phyloP scores from a whole-genome alignment of 2,113 vertebrate genomes.

The Zosterops hypoxanthus region DNA sequence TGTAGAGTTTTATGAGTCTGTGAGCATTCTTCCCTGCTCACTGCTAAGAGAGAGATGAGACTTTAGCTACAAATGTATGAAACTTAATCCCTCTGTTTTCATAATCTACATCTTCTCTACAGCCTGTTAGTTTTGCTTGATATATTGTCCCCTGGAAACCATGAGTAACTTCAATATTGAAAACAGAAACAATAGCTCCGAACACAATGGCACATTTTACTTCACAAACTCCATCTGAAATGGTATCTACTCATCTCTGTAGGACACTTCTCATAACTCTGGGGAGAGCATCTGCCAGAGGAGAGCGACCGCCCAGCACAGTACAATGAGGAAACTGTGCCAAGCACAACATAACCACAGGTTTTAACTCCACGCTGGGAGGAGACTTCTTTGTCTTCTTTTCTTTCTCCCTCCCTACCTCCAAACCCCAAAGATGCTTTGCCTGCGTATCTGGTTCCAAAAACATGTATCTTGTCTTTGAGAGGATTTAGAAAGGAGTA shows the following conservation, averaged over 20 bases:
- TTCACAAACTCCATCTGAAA: conserved; percentile 47
- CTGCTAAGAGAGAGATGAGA: neutral
- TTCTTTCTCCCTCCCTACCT: neutral
- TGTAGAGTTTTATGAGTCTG: neutral
- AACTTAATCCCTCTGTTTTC: conserved; percentile 60
- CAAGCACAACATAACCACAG: conserved; percentile 53
- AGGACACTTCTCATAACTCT: conserved; percentile 10
- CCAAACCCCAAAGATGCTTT: neutral
- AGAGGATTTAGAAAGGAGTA: conserved; percentile 1
- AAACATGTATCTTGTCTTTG: neutral
- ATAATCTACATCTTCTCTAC: conserved; percentile 49
- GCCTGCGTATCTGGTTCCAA: neutral
- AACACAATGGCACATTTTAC: conserved; percentile 52
- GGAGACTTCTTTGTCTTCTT: conserved; percentile 24
- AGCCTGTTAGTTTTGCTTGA: conserved; percentile 50
- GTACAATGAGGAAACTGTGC: conserved; percentile 19
- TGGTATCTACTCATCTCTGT: neutral
- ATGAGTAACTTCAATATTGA: conserved; percentile 46
- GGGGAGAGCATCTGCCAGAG: neutral
- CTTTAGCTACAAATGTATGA: conserved; percentile 5
- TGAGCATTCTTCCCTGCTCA: neutral
- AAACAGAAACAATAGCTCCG: conserved; percentile 52
- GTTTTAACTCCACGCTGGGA: neutral
- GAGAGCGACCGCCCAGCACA: neutral
- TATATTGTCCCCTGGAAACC: conserved; percentile 53